Evolutionary conservation across 2,113 vertebrate genomes (phyloP).

Genomic region (Stictonetta naevosa): DNA sequence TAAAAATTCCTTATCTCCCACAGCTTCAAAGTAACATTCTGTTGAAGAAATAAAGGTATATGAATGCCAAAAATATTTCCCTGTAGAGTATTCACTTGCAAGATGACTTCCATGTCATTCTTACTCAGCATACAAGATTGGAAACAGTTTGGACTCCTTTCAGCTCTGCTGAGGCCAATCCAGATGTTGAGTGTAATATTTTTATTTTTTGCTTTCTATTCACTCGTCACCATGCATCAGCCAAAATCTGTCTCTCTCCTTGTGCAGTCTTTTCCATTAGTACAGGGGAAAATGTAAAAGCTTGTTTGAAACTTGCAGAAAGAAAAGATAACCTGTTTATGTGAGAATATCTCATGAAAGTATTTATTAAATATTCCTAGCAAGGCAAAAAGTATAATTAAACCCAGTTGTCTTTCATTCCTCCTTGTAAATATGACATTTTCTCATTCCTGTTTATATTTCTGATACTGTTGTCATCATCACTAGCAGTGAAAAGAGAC

Average conservation of each 20-base stretch:
- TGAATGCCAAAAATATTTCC: neutral
- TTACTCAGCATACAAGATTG: constrained; percentile 17
- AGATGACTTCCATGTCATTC: constrained; percentile 36
- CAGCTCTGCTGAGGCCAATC: constrained; percentile 37
- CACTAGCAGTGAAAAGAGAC: neutral
- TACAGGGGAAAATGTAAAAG: constrained; percentile 23
- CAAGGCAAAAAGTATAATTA: constrained; percentile 45
- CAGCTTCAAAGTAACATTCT: constrained; percentile 36
- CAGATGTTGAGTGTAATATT: constrained; percentile 55
- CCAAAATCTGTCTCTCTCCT: constrained; percentile 42
- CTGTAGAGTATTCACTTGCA: constrained; percentile 9
- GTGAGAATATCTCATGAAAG: constrained; percentile 41
- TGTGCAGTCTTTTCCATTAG: constrained; percentile 43
- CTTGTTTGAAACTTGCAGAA: constrained; percentile 35
- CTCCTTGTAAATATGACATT: constrained; percentile 24
- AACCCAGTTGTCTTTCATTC: constrained; percentile 48
- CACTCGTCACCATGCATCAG: constrained; percentile 34
- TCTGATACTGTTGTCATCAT: constrained; percentile 10
- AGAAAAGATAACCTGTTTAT: constrained; percentile 34
- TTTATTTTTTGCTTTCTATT: constrained; percentile 56
- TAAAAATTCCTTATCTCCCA: neutral
- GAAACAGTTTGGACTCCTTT: constrained; percentile 43
- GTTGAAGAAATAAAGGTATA: constrained; percentile 26
- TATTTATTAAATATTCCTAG: constrained; percentile 45
- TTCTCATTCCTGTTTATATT: constrained; percentile 42